These are phyloP conservation scores for Notamacropus eugenii DNA, from an alignment of 2,797 vertebrate species.

Conservation along the genomic window DNA sequence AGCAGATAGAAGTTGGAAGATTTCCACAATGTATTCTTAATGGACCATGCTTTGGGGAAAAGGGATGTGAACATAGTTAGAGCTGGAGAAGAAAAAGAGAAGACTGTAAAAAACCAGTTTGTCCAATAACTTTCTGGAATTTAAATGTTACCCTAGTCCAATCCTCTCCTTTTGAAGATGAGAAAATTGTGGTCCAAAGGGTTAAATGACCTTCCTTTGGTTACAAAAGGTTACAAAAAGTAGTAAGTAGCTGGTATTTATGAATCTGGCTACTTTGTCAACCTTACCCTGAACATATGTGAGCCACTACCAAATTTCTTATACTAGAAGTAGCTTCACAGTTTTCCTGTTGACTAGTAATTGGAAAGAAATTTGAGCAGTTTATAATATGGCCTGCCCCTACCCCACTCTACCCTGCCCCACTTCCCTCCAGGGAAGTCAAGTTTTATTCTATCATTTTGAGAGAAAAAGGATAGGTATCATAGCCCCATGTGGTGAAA, in stretches of 20 bases:
- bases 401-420: background rate
- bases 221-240: no score
- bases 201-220: background rate
- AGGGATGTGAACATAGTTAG: background rate
- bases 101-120: background rate
- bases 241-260: background rate
- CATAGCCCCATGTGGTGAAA: background rate
- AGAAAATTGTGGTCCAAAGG: background rate
- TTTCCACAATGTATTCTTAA: background rate
- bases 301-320: slow-evolving; percentile 32
- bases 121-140: background rate
- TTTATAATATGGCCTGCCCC: background rate
- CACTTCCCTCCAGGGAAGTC: background rate
- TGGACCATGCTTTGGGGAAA: background rate
- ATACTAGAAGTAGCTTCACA: slow-evolving; percentile 18
- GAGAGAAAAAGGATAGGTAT: background rate
- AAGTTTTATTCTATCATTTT: background rate
- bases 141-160: background rate
- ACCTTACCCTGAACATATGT: background rate
- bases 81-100: background rate
- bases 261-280: background rate
- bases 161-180: background rate
- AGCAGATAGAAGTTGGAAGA: background rate
- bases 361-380: slow-evolving; percentile 23
- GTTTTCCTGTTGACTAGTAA: slow-evolving; percentile 2